phyloP scores from a whole-genome alignment of 2,797 vertebrate genomes.

The Hoplostethus atlanticus region DNA sequence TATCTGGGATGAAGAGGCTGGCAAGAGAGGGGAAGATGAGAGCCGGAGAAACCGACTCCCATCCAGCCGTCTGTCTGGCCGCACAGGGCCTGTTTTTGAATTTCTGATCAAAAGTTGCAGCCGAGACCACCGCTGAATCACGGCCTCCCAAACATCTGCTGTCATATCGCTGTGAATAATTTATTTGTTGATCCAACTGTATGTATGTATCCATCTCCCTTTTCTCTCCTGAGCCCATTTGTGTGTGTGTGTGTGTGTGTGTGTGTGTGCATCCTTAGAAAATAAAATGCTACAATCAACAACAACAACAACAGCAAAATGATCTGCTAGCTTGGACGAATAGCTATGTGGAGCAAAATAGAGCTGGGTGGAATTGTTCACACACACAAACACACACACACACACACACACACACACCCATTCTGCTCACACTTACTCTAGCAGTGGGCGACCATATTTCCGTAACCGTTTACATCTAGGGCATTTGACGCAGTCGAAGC shows the following conservation, averaged over 20 bases:
- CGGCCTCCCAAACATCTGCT: slow-evolving; percentile 82
- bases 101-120: slow-evolving; percentile 80
- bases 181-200: slow-evolving; percentile 80
- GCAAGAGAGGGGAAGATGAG: slow-evolving; percentile 12
- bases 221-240: slow-evolving; percentile 65
- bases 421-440: slow-evolving; percentile 47
- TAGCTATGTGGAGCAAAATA: slow-evolving; percentile 40
- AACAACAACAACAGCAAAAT: slow-evolving; percentile 72
- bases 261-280: slow-evolving; percentile 53
- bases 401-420: slow-evolving; percentile 25
- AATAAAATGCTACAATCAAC: slow-evolving; percentile 74
- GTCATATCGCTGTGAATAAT: slow-evolving; percentile 82
- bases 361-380: slow-evolving; percentile 43
- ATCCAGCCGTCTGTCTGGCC: slow-evolving; percentile 66
- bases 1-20: slow-evolving; percentile 50
- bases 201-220: slow-evolving; percentile 65
- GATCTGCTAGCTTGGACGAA: slow-evolving; percentile 62
- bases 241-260: slow-evolving; percentile 37
- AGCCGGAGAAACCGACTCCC: slow-evolving; percentile 36
- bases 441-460: slow-evolving; percentile 63
- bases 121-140: slow-evolving; percentile 74
- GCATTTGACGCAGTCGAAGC: slow-evolving; percentile 48
- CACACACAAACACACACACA: slow-evolving; percentile 24
- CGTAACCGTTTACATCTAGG: slow-evolving; percentile 40
- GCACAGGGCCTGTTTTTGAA: slow-evolving; percentile 80